Evolutionary conservation across 2,797 vertebrate genomes (phyloP), one percentile per base, ranked within the genome.

Genomic region (Melanotaenia boesemani): DNA sequence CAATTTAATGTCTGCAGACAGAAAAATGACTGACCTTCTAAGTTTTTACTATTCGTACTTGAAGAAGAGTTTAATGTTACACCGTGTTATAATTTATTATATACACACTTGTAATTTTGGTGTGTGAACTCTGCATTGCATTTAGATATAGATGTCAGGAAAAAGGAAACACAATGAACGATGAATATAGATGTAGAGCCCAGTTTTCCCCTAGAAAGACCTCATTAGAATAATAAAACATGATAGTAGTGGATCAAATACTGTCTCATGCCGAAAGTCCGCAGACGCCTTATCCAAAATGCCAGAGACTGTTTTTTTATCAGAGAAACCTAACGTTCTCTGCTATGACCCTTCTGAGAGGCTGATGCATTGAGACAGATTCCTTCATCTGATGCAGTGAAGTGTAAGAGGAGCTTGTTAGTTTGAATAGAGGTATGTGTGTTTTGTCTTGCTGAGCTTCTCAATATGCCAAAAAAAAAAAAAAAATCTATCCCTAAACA

Each of bases 321-420:
- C 13, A 28, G 44, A 70, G 39, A 20, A 80, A 58, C 56, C 56
- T 50, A 50, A 5, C 1, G 2, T 71, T 50, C 26, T 7, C 28
- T 15, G 46, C 55, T 36, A 5, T 64, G 64, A 60, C 52, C 0
- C 1, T 7, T 72, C 75, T 76, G 70, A 84, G 74, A 83, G 46
- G 48, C 60, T 63, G 80, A 86, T 80, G 74, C 72, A 64, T 3
- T 22, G 57, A 78, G 85, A 83, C 86, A 69, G 72, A 76, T 37
- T 73, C 67, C 74, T 81, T 83, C 70, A 74, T 79, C 2, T n/a
- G 59, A 60, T 67, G 74, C 76, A 68, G 68, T 69, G 62, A 63
- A 50, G 54, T 67, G 78, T 57, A 57, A 73, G 57, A 28, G 28
- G 63, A 63, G 79, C 73, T 79, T 80, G 76, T 88, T 86, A 76